Base-by-base conservation (phyloP, 2,797 vertebrate genomes). In the Iguana delicatissima region DNA sequence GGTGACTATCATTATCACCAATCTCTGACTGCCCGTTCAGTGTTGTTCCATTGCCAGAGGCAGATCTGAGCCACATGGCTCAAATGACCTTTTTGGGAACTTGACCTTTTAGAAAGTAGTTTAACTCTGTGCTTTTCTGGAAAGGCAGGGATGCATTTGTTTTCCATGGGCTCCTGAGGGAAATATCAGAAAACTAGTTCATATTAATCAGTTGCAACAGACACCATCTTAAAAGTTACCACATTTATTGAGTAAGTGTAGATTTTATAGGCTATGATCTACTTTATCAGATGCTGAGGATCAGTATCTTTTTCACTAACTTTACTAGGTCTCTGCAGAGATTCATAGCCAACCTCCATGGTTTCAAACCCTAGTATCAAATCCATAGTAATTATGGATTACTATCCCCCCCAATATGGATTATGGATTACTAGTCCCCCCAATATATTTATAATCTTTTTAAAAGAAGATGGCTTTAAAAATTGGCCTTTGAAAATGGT, bases 21-120 rank as follows among this genome's bases (percentile, higher is more conserved):
- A 8, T 18, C 32, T 79, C 26, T 69, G 82, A 55, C 46, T 80
- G 29, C 77, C 57, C 12, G 67, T 86, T 81, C 84, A 46, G 29
- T 46, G 52, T 85, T 80, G 84, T 85, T 86, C 59, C 82, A 89
- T 86, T 90, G 64, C 52, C 42, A 62, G 55, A 52, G 55, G 69
- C 79, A 82, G 29, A 62, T 52, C 9, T 80, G n/a, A 80, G 10
- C 24, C 67, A n/a, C 22, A 46, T 80, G 22, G 85, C 18, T 72
- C 35, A 59, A 73, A 86, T 72, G 35, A 59, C 12, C 20, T 86
- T 90, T 38, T 90, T 90, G 67, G 79, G 67, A 86, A 82, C 29
- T 57, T 76, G 73, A 6, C 42, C 10, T 38, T 86, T 79, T 64
- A 3, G 8, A 50, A 35, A 10, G 26, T 26, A 3, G 18, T 74